Conservation (phyloP, 1,140 invertebrate species). For the Hylyphantes graminicola region DNA sequence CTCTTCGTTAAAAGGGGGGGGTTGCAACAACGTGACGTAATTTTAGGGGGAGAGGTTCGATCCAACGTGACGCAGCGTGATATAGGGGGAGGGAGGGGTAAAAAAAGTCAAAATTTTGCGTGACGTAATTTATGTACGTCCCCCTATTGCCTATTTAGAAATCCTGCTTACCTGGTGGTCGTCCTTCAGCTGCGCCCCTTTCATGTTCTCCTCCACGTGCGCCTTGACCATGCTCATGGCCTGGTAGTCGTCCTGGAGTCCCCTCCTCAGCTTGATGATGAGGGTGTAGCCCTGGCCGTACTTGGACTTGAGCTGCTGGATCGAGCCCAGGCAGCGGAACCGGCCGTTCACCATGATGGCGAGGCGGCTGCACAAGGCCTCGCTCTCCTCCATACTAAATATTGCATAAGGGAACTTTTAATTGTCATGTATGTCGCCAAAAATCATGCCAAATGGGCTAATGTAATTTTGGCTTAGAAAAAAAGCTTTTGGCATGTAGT, state of each 20-base stretch:
- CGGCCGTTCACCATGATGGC: conserved; percentile 90
- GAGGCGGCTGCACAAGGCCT: conserved; percentile 84
- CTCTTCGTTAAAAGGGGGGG: too few species aligned
- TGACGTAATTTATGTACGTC: too few species aligned
- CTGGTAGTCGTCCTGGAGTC: background rate
- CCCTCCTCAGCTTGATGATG: conserved; percentile 68
- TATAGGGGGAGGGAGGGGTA: too few species aligned
- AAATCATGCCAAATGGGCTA: too few species aligned
- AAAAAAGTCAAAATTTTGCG: too few species aligned
- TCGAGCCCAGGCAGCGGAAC: conserved; percentile 78
- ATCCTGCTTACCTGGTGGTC: conserved; percentile 46
- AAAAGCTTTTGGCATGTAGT: too few species aligned
- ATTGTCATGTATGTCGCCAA: too few species aligned
- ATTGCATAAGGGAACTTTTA: background rate
- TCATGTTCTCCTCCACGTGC: conserved; percentile 13
- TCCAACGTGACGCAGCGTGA: too few species aligned
- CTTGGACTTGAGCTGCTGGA: conserved; percentile 78
- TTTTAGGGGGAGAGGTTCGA: too few species aligned
- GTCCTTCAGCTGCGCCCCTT: conserved; percentile 43
- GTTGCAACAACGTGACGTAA: too few species aligned
- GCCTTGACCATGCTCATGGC: background rate
- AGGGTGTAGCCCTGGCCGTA: conserved; percentile 82
- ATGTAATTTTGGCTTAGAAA: too few species aligned
- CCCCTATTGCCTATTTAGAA: too few species aligned
- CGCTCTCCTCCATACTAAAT: conserved; percentile 82